Conservation (phyloP, 2,113 vertebrate genomes). For the Urocynchramus pylzowi region DNA sequence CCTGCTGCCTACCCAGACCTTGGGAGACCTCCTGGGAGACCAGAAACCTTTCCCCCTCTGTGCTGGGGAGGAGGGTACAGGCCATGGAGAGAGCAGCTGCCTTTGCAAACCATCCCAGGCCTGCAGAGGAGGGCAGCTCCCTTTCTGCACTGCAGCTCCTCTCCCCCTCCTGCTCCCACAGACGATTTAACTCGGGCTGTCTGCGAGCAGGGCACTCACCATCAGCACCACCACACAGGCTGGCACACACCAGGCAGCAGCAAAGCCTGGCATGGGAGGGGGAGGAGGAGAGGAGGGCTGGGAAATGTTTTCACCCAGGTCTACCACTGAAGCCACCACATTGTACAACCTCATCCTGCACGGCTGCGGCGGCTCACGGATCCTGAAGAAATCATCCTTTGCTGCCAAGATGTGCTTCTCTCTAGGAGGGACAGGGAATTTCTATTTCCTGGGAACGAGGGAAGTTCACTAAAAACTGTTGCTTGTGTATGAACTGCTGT, state of each 20-base stretch:
- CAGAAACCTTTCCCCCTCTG: neutral
- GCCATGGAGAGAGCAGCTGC: accelerated
- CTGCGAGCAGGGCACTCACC: neutral
- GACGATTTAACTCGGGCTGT: accelerated
- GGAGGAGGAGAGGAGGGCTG: neutral
- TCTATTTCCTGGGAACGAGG: neutral
- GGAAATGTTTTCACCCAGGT: neutral
- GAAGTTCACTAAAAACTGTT: neutral
- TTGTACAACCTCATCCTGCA: neutral
- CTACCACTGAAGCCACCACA: neutral
- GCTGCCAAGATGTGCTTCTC: neutral
- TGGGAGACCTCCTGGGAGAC: neutral
- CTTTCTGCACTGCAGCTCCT: neutral
- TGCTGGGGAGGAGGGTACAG: neutral
- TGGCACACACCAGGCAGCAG: neutral
- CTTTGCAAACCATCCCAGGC: neutral
- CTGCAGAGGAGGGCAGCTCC: accelerated
- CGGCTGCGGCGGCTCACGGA: neutral
- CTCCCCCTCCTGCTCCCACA: neutral
- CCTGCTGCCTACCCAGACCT: neutral
- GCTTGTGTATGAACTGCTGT: neutral
- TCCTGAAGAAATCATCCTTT: neutral
- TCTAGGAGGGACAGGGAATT: neutral
- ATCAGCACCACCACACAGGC: neutral
- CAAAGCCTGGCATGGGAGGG: accelerated